phyloP scores from a whole-genome alignment of 1,140 invertebrate species.

The Maniola jurtina region DNA sequence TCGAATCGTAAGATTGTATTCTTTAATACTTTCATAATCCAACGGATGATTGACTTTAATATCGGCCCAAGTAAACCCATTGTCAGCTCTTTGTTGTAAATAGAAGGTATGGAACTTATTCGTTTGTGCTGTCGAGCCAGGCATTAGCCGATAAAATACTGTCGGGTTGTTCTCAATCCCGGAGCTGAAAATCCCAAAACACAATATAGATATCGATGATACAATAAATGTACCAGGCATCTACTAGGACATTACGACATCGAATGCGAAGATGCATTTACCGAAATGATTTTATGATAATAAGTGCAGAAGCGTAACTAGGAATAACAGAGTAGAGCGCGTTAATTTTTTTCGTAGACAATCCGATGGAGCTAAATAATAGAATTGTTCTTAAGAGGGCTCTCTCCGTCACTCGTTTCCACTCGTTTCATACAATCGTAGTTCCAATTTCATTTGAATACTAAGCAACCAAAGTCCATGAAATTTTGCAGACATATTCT shows the following conservation, averaged over 20 bases:
- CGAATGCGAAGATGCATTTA: conserved; percentile 39
- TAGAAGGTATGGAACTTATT: conserved; percentile 98
- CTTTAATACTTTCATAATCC: conserved; percentile 96
- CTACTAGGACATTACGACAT: conserved; percentile 59
- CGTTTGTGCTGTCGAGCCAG: conserved; percentile 95
- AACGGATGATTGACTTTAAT: conserved; percentile 97
- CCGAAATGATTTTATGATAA: conserved; percentile 9
- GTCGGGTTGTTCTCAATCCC: conserved; percentile 97
- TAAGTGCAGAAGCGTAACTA: conserved; percentile 10
- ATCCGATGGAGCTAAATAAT: no score
- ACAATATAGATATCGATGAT: conserved; percentile 35
- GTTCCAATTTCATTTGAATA: no score
- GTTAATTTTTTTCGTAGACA: no score
- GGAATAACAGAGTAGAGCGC: neutral
- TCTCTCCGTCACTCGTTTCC: no score
- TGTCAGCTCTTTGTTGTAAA: conserved; percentile 93
- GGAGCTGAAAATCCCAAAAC: conserved; percentile 84
- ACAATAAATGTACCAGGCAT: conserved; percentile 13
- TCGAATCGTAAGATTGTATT: conserved; percentile 96
- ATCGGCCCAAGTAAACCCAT: conserved; percentile 95
- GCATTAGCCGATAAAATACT: conserved; percentile 96
- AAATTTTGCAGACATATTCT: no score
- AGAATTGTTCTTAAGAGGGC: no score
- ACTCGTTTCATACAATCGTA: no score
- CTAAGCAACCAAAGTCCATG: no score